Base-by-base conservation (phyloP, 2,888 invertebrate genomes). In the Hemicrepidius hirtus region DNA sequence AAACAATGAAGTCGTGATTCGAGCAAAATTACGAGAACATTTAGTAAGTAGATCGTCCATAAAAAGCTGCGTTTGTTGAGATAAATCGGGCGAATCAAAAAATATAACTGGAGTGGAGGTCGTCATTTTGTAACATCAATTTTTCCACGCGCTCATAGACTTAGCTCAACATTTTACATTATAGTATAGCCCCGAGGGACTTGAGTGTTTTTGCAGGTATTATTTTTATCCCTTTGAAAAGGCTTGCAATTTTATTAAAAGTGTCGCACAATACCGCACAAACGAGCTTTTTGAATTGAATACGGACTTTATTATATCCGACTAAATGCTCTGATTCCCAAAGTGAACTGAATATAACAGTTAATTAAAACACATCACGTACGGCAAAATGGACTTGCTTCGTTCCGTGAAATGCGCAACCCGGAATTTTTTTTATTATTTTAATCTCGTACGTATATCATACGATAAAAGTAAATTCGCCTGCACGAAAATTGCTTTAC, bases 1-100 rank as follows among this genome's bases (percentile, higher is more conserved):
- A 67, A 78, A 80, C 79, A 79, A 75, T 77, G 77, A 78, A 77
- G 75, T 79, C 79, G 79, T 79, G 79, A 80, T 78, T 67, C 69
- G 35, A 66, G 50, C 66, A 68, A 75, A 76, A 77, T 77, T 76
- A 78, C 72, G 75, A 64, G 68, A 68, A 73, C 75, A 71, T 73
- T 75, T 76, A 75, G 60, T 62, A 67, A 67, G 67, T 28, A 71
- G 41, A 71, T 62, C 49, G 62, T 46, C 21, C 59, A 46, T 68
- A 66, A 55, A 66, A 66, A 60, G 35, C 32, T 53, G 16, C 16
- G 66, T 40, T 40, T 21, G 64, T 53, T 0, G 49, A 57, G 28
- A 57, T 57, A 66, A 66, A 66, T 66, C 66, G 18, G 18, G 18
- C 55, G 24, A 57, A 57, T 57, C 55, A 32, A 37, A 57, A 9